Evolutionary conservation across 2,113 vertebrate genomes (phyloP).

Genomic region (Procavia capensis): DNA sequence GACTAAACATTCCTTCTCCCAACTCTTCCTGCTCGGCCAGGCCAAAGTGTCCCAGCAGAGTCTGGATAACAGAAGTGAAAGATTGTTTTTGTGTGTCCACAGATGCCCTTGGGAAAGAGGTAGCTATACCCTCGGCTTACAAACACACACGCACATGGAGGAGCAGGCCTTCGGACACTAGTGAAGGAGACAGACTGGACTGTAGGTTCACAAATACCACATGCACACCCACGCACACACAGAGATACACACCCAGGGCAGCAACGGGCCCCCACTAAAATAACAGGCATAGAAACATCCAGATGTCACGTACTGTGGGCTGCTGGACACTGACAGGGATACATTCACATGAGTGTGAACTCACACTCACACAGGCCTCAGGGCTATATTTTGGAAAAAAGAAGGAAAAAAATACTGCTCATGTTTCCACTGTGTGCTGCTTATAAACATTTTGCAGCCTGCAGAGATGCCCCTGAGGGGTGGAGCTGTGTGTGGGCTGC

Average conservation of each 20-base stretch:
- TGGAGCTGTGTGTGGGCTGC: conserved; percentile 64
- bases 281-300: neutral
- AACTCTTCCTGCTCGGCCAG: neutral
- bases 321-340: neutral
- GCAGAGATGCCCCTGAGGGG: conserved; percentile 62
- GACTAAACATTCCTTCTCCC: conserved; percentile 70
- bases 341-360: neutral
- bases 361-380: neutral
- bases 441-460: conserved; percentile 77
- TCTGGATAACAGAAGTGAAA: conserved; percentile 50
- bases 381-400: conserved; percentile 75
- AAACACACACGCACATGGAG: neutral
- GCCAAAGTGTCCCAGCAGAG: conserved; percentile 5
- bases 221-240: neutral
- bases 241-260: neutral
- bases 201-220: neutral
- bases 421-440: conserved; percentile 83
- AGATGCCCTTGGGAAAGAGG: conserved; percentile 59
- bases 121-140: neutral
- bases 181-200: neutral
- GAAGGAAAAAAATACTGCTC: conserved; percentile 40
- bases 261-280: neutral
- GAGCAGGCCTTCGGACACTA: neutral
- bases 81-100: conserved; percentile 52
- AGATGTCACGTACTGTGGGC: neutral